Evolutionary conservation across 2,888 invertebrate genomes (phyloP).

Genomic region (Calliopum simillimum): DNA sequence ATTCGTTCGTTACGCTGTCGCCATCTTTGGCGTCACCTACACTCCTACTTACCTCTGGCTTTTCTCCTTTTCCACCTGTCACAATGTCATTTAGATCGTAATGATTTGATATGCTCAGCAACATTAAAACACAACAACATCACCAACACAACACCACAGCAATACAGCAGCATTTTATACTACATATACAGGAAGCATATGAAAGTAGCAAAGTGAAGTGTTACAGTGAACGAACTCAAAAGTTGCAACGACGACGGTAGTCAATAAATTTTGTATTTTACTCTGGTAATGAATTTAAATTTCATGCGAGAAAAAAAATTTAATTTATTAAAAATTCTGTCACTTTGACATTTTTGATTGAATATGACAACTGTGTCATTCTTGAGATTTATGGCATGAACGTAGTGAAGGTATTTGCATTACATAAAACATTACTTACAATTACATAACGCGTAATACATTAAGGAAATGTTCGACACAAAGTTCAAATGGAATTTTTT

Average conservation of each 20-base stretch:
- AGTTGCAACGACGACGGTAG: constrained; percentile 47
- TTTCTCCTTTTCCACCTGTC: constrained; percentile 59
- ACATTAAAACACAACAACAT: constrained; percentile 36
- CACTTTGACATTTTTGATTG: not conserved
- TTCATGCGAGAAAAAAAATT: not conserved
- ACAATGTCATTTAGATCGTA: constrained; percentile 68
- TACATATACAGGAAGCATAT: constrained; percentile 34
- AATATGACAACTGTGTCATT: not conserved
- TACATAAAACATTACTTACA: too few species aligned
- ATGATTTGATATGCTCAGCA: constrained; percentile 65
- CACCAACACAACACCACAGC: too few species aligned
- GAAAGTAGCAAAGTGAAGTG: too few species aligned
- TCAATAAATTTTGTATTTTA: not conserved
- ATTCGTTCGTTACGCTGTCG: constrained; percentile 6
- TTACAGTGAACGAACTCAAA: too few species aligned
- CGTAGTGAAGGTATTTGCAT: too few species aligned
- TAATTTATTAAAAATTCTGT: not conserved
- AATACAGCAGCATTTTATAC: constrained; percentile 8
- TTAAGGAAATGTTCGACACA: too few species aligned
- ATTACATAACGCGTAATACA: too few species aligned
- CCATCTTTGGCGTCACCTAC: constrained; percentile 4
- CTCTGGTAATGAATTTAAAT: not conserved
- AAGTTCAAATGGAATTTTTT: too few species aligned
- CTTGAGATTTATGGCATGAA: not conserved
- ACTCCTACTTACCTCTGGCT: constrained; percentile 10